Percentiles rank a stretch among this genome's conserved stretches.
phyloP scores from a whole-genome alignment of 2,888 invertebrate species.

The Acanthosepion esculentum region DNA sequence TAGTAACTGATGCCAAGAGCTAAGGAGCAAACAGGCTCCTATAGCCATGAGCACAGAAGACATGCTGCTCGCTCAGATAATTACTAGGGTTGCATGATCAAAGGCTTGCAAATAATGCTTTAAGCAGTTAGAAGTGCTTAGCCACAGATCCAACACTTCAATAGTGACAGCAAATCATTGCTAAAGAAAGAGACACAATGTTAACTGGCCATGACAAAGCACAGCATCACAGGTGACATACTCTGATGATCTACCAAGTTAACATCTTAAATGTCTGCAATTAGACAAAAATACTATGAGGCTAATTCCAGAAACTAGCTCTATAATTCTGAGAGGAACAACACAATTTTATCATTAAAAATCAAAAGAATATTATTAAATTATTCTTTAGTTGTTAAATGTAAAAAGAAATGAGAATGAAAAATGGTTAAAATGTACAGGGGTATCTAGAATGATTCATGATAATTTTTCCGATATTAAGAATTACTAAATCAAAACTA shows the following conservation, averaged over 20 bases:
- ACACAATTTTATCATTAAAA: not conserved
- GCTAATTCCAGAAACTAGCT: not conserved
- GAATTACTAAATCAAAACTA: no score
- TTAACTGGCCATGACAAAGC: not conserved
- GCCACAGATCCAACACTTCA: conserved; percentile 34
- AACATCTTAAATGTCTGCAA: not conserved
- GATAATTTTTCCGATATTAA: not conserved
- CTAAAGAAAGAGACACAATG: not conserved
- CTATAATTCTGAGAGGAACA: not conserved
- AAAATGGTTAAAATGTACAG: not conserved
- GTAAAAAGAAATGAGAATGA: not conserved
- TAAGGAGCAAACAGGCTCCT: not conserved
- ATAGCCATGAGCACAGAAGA: conserved; percentile 34
- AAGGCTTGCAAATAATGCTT: not conserved
- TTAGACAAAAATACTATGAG: not conserved
- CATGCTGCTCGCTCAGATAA: not conserved
- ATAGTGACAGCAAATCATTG: conserved; percentile 1
- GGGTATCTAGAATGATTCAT: not conserved
- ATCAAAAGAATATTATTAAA: not conserved
- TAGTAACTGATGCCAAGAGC: not conserved
- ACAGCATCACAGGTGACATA: not conserved
- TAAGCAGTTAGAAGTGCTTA: conserved; percentile 37
- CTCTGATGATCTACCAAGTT: not conserved
- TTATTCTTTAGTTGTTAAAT: not conserved
- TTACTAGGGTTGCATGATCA: conserved; percentile 45